These are phyloP conservation scores for Eugnorisma glareosa DNA, from an alignment of 2,888 invertebrate genomes.

Conservation along the genomic window DNA sequence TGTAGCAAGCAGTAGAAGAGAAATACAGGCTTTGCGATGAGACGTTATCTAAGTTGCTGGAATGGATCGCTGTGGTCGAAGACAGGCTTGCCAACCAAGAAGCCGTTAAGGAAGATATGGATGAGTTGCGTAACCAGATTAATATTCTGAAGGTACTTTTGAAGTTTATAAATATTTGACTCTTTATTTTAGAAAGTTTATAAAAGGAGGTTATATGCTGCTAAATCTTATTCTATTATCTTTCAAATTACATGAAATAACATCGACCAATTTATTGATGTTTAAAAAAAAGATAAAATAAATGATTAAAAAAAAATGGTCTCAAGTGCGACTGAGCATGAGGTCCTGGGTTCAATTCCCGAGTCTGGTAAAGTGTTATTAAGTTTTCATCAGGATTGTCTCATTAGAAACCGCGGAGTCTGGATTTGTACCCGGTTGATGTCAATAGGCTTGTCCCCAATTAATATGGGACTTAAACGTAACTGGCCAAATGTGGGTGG, in stretches of 20 bases:
- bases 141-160: constrained; percentile 94
- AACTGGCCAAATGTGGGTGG: no score
- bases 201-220: not conserved
- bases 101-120: constrained; percentile 96
- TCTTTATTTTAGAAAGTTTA: not conserved
- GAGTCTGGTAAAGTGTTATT: no score
- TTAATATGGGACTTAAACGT: no score
- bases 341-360: no score
- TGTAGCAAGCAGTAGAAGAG: constrained; percentile 98
- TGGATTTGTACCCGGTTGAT: no score
- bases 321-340: no score
- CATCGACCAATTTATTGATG: not conserved
- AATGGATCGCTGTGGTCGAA: constrained; percentile 97
- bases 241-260: not conserved
- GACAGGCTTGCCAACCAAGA: constrained; percentile 96
- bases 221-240: not conserved
- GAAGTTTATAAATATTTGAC: not conserved
- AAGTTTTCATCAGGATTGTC: no score
- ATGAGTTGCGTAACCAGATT: constrained; percentile 96
- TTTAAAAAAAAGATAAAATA: not conserved
- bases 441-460: no score
- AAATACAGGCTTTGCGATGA: constrained; percentile 98
- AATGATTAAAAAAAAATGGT: no score
- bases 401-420: no score
- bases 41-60: constrained; percentile 94